phyloP scores from a whole-genome alignment of 1,140 invertebrate genomes.

The Achatina immaculata region DNA sequence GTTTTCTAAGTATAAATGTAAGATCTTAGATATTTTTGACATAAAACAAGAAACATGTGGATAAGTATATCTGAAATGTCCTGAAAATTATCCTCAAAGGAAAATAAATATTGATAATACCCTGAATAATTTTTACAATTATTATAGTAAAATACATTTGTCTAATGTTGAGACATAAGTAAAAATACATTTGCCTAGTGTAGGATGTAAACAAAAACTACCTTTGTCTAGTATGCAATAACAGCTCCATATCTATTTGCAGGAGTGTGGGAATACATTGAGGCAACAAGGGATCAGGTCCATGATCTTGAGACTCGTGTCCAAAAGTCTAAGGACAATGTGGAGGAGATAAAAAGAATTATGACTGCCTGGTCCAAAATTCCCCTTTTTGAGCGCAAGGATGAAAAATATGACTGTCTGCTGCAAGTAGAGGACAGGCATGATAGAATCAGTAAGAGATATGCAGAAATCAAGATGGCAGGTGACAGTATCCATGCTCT shows the following conservation, averaged over 20 bases:
- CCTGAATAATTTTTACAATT: too few species aligned
- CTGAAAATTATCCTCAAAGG: too few species aligned
- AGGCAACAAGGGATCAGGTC: conserved; percentile 82
- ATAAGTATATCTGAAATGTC: too few species aligned
- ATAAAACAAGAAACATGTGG: too few species aligned
- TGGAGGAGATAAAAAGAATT: conserved; percentile 82
- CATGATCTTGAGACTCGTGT: conserved; percentile 84
- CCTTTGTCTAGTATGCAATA: too few species aligned
- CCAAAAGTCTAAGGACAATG: conserved; percentile 86
- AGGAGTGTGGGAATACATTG: conserved; percentile 86
- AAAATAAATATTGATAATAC: too few species aligned
- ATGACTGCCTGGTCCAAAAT: conserved; percentile 84
- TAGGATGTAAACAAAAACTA: too few species aligned
- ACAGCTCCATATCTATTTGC: conserved; percentile 18
- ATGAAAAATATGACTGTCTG: conserved; percentile 85
- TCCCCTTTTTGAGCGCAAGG: conserved; percentile 86
- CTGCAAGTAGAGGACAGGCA: conserved; percentile 86
- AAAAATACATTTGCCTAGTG: too few species aligned
- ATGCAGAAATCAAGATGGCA: conserved; percentile 81
- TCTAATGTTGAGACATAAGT: too few species aligned
- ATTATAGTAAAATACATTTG: too few species aligned
- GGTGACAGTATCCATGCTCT: conserved; percentile 82
- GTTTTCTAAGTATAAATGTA: too few species aligned
- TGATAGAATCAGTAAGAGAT: conserved; percentile 81
- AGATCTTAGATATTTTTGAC: too few species aligned